Evolutionary conservation across 2,888 invertebrate genomes (phyloP), one percentile per base, ranked within the genome.

Genomic region (Strigamia transsilvanica): DNA sequence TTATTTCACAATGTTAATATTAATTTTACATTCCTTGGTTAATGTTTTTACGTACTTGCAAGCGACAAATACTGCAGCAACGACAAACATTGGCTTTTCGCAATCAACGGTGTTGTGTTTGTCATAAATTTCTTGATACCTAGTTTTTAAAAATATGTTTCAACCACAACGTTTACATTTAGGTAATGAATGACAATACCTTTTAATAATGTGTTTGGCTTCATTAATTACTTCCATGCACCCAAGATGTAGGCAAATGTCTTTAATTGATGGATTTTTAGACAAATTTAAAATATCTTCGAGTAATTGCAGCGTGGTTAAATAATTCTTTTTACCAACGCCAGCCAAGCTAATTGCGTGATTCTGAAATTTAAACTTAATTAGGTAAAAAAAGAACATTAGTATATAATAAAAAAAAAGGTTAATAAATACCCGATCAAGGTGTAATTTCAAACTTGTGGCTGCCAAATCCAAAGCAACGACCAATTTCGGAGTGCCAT

Each of bases 191-290:
- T 27, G 41, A 41, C 5, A 21, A 18, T 46, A 83, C 83, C 80
- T 80, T 66, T 77, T 80, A 56, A 83, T 38, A 10, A 82, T 41
- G 10, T 80, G 15, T 61, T 46, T 38, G 15, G 82, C 83, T 18
- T 80, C 34, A 15, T 80, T 61, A 0, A 56, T 82, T 5, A 46
- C 80, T 23, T 82, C 41, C 73, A 78, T 38, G 27, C 83, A 83
- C 2, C 81, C 82, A 81, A 83, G 78, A 21, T 82, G 80, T 13
- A 82, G 13, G 15, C 82, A 83, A 27, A 83, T 41, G 61, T 83
- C 82, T 32, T 56, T 80, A 1, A 81, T 34, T 3, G 78, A 73
- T 9, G 73, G 38, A 18, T 51, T 80, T 18, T 18, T 80, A 12
- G 56, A 51, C 5, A 82, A 34, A 5, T 82, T 79, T 21, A 83